phyloP scores from a whole-genome alignment of 2,797 vertebrate genomes.

The Glossophaga mutica region DNA sequence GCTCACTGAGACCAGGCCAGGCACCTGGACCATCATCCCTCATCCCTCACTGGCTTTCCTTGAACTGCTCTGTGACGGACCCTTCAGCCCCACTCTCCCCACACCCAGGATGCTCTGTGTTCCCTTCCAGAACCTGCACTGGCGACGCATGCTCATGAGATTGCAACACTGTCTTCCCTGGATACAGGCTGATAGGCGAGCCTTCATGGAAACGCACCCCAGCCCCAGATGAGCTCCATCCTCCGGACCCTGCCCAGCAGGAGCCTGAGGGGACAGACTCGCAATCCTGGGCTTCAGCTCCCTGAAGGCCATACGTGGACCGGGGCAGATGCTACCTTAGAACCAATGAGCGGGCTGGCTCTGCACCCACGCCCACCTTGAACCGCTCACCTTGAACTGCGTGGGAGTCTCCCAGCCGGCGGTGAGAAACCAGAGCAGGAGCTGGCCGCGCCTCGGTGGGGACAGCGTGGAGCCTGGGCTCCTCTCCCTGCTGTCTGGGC shows the following conservation, averaged over 20 bases:
- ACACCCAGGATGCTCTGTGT: not conserved
- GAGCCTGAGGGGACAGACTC: not conserved
- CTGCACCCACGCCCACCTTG: fast-evolving
- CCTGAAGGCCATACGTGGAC: not conserved
- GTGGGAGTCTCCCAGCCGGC: not conserved
- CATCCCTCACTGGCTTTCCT: not conserved
- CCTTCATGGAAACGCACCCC: not conserved
- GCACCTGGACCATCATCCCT: not conserved
- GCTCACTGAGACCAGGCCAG: not conserved
- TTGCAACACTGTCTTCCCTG: not conserved
- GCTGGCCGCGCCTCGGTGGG: not conserved
- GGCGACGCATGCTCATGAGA: not conserved
- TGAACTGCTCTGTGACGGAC: not conserved
- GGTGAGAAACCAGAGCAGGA: not conserved
- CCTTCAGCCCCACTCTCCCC: too few species aligned
- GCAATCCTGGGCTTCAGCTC: too few species aligned
- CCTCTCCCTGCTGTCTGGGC: not conserved
- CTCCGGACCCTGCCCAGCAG: not conserved
- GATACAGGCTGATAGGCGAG: not conserved
- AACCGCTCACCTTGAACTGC: not conserved
- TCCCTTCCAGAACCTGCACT: not conserved
- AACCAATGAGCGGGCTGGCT: fast-evolving
- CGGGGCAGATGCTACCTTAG: fast-evolving
- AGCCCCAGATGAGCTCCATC: not conserved
- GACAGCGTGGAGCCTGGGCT: fast-evolving